Percentiles rank a stretch among this genome's conserved stretches.
Evolutionary conservation across 2,113 vertebrate species (phyloP).

Genomic region (Platichthys flesus): DNA sequence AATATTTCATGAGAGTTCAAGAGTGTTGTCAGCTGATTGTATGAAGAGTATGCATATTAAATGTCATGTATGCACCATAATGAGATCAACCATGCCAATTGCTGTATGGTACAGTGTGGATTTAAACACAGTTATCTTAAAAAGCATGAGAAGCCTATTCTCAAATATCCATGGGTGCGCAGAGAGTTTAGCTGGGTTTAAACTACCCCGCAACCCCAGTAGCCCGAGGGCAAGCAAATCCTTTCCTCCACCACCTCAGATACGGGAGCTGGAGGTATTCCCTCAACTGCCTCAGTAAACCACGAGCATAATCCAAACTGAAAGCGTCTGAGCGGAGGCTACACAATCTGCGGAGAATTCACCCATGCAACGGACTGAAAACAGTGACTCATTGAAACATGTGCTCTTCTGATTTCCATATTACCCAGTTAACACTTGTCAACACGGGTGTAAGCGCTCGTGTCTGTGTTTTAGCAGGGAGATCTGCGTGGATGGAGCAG

Average conservation of each 20-base stretch:
- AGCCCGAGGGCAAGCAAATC: conserved; percentile 72
- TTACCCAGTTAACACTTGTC: conserved; percentile 72
- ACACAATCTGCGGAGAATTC: conserved; percentile 67
- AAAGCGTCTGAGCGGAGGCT: conserved; percentile 55
- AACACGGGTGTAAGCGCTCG: conserved; percentile 49
- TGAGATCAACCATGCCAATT: conserved; percentile 23
- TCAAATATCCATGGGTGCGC: conserved; percentile 42
- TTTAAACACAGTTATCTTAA: conserved; percentile 23
- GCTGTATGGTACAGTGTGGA: conserved; percentile 10
- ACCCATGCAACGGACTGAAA: conserved; percentile 65
- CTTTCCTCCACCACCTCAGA: conserved; percentile 60
- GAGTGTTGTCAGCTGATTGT: neutral
- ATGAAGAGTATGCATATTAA: neutral
- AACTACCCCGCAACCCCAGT: conserved; percentile 53
- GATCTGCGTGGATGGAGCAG: conserved; percentile 27
- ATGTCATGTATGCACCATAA: conserved; percentile 14
- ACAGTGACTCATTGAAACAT: conserved; percentile 78
- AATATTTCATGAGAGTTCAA: neutral
- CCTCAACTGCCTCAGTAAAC: conserved; percentile 66
- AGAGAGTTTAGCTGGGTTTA: conserved; percentile 59
- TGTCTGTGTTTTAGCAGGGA: conserved; percentile 25
- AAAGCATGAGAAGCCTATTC: conserved; percentile 38
- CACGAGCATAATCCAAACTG: conserved; percentile 67
- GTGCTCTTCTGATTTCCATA: conserved; percentile 75
- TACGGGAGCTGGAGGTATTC: conserved; percentile 70